Evolutionary conservation across 1,140 invertebrate genomes (phyloP), one percentile per base, ranked within the genome.

Genomic region (Aphelinus certus): DNA sequence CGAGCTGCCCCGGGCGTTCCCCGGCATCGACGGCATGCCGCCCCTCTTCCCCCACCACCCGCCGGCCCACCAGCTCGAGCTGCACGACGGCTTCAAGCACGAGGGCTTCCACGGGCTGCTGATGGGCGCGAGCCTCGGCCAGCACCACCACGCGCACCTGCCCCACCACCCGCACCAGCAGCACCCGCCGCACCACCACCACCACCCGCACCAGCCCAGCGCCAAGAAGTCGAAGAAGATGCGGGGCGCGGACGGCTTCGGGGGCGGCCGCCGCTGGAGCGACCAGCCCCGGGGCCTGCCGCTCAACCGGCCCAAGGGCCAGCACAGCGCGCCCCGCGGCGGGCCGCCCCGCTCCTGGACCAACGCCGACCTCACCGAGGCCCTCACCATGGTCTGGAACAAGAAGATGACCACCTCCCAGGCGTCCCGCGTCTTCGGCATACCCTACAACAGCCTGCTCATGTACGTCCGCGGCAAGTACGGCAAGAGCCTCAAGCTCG

Each of bases 331-430:
- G 1, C 95, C 95, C 3, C 88, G 95, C 55, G 95, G 95, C 6
- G 95, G 95, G 1, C 95, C 95, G 1, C 95, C 95, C 0, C 88
- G 95, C 43, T 95, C 95, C 0, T 96, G 95, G 95, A 96, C 95
- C 26, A 96, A 96, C 87, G 93, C 93, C 0, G 95, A 96, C 81
- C 89, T 96, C 7, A 96, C 95, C 9, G 93, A 96, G 85, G 95
- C 95, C 0, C 88, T 96, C 10, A 94, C 95, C 80, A 94, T 96
- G 84, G 95, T 96, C 1, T 96, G 95, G 95, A 96, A 96, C 84
- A 96, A 96, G 82, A 96, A 95, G 82, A 96, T 96, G 94, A 96
- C 95, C n/a, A 96, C 95, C 1, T 96, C 94, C 76, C 95, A 96
- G 85, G 95, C 95, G 1, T 95, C 94, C 10, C 88, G 95, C 60